These are phyloP conservation scores for Drosophila bunnanda DNA, from an alignment of 2,888 invertebrate genomes.

Conservation along the genomic window DNA sequence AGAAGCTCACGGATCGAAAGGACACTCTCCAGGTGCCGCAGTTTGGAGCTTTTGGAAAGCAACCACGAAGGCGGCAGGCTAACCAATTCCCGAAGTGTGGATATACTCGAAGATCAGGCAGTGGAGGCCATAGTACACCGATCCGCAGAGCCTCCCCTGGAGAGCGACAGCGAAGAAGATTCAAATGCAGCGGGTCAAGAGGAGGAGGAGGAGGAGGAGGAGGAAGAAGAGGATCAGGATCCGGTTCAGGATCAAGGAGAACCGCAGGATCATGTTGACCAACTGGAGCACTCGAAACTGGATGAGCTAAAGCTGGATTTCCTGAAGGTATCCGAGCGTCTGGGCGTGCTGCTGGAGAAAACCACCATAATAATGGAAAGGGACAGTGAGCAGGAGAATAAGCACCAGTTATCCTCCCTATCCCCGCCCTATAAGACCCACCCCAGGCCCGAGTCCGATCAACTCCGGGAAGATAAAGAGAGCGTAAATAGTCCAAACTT, in stretches of 20 bases:
- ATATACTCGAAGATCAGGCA: slow-evolving; percentile 81
- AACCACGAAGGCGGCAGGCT: slow-evolving; percentile 74
- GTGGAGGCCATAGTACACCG: slow-evolving; percentile 66
- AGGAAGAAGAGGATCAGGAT: slow-evolving; percentile 4
- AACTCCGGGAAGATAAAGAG: slow-evolving; percentile 55
- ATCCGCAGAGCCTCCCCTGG: slow-evolving; percentile 35
- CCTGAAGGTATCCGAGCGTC: slow-evolving; percentile 78
- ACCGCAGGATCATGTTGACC: slow-evolving; percentile 2
- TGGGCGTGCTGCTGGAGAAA: slow-evolving; percentile 81
- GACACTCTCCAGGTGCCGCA: slow-evolving; percentile 89
- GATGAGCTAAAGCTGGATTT: slow-evolving; percentile 76
- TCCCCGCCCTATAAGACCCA: slow-evolving; percentile 37
- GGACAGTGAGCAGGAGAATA: slow-evolving; percentile 72
- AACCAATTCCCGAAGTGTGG: slow-evolving; percentile 86
- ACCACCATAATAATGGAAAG: slow-evolving; percentile 83
- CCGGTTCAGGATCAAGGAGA: slow-evolving; percentile 2
- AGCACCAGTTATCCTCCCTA: slow-evolving; percentile 53
- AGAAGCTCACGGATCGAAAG: slow-evolving; percentile 86
- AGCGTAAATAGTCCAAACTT: slow-evolving; percentile 58
- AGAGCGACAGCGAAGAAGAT: slow-evolving; percentile 60
- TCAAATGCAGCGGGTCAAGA: slow-evolving; percentile 32
- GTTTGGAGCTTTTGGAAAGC: slow-evolving; percentile 88
- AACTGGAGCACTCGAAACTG: slow-evolving; percentile 61
- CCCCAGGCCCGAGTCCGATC: slow-evolving; percentile 34
- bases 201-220: slow-evolving; percentile 6